Evolutionary conservation across 2,888 invertebrate species (phyloP), one percentile per base, ranked within the genome.

Genomic region (Parascotia fuliginaria): DNA sequence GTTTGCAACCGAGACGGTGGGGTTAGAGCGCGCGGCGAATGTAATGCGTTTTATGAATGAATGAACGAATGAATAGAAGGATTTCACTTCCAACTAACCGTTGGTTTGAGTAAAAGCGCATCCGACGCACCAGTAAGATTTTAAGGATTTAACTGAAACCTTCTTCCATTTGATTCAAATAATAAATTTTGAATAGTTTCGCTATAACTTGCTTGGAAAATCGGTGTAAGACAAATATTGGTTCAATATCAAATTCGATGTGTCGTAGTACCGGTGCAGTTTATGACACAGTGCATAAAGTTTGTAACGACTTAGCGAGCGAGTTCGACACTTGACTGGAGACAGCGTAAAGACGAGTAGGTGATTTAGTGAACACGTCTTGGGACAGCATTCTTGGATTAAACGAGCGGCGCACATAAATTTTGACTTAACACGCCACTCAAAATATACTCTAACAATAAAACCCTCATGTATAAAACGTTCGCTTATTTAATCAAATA

Each of bases 1-100:
- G 77, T 81, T 80, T 72, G 71, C 79, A 71, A 71, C 67, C 75
- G 77, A 79, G 79, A 77, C 75, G 67, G 42, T 38, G 55, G 59
- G 65, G 64, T 64, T 70, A 64, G 77, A 70, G 71, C 72, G 58
- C 70, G 66, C 73, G 71, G 73, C 65, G 73, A 75, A 67, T 71
- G 83, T 88, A 88, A 89, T 87, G 82, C 86, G 75, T 89, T 89
- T 87, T 88, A 87, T 89, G 86, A 89, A 89, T 87, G 84, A 85
- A 81, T 80, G 81, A 78, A 81, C 79, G 79, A 79, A 75, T 83
- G 86, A 87, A 89, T 87, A 76, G 79, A 65, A 79, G 81, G 83
- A 87, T 88, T 89, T 87, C 73, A 79, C 81, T 84, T 83, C 81
- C 77, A 79, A 81, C 83, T 82, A 83, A 81, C 83, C 83, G 77